Percentiles rank a stretch among this genome's conserved stretches.
Conservation (phyloP, 1,140 invertebrate genomes). For the Hetaerina americana region DNA sequence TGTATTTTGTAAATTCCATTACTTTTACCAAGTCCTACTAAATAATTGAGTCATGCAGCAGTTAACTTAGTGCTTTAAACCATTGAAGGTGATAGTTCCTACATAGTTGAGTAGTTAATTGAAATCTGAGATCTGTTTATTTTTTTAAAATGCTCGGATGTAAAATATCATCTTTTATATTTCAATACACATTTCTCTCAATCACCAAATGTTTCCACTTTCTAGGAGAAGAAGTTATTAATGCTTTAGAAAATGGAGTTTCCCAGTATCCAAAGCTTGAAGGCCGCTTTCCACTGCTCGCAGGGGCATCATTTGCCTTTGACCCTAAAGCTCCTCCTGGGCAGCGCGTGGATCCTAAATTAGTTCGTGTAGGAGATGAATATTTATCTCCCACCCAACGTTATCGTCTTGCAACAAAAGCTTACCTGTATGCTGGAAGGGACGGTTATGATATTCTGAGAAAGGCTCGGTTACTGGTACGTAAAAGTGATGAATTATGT, state of each 20-base stretch:
- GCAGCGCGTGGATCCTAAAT: conserved; percentile 48
- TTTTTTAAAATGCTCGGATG: too few relatives aligned
- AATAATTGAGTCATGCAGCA: too few relatives aligned
- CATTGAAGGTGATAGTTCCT: too few relatives aligned
- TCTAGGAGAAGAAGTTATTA: conserved; percentile 48
- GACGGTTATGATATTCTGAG: conserved; percentile 76
- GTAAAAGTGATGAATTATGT: conserved; percentile 19
- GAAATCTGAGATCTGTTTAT: too few relatives aligned
- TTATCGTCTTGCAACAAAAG: conserved; percentile 70
- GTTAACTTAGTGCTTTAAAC: too few relatives aligned
- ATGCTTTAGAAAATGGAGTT: conserved; percentile 68
- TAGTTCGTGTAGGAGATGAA: conserved; percentile 72
- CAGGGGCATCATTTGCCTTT: conserved; percentile 73
- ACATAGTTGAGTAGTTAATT: too few relatives aligned
- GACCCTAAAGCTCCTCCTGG: conserved; percentile 59
- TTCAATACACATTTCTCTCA: too few relatives aligned
- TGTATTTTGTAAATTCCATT: too few relatives aligned
- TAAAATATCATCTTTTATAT: too few relatives aligned
- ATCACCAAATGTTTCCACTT: conserved; percentile 20
- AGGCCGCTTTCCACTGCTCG: conserved; percentile 67
- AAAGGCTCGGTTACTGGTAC: conserved; percentile 53
- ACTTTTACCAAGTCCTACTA: too few relatives aligned
- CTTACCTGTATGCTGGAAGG: conserved; percentile 61
- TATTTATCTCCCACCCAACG: conserved; percentile 55
- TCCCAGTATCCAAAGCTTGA: conserved; percentile 65